Conservation (phyloP, 2,113 vertebrate species). For the Trichechus manatus region DNA sequence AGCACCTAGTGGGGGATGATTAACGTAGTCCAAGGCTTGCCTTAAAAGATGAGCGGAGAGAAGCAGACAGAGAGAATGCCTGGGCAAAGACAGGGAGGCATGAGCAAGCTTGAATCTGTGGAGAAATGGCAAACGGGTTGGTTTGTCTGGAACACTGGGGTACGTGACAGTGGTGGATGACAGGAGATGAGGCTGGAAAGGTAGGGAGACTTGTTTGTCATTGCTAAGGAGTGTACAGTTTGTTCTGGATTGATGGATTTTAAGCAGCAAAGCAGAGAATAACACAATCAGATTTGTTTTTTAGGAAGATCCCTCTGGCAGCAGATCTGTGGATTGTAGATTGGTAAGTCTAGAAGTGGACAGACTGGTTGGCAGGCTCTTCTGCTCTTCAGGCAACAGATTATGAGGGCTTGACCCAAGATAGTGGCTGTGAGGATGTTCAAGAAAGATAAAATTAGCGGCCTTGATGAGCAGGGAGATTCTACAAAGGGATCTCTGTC, state of each 20-base stretch:
- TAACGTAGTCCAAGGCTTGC: neutral
- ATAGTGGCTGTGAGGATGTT: neutral
- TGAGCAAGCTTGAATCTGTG: neutral
- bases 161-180: neutral
- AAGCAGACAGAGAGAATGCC: neutral
- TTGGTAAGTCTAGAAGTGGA: neutral
- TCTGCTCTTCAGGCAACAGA: neutral
- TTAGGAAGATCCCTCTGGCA: slow-evolving; percentile 21
- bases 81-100: neutral
- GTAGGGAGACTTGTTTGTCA: neutral
- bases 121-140: neutral
- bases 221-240: neutral
- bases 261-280: neutral
- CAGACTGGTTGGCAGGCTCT: neutral
- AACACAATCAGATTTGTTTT: neutral
- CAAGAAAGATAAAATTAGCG: slow-evolving; percentile 25
- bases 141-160: neutral
- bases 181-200: neutral
- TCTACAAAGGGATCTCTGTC: neutral
- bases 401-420: neutral
- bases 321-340: neutral
- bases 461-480: neutral
- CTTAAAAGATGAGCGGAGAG: neutral
- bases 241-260: neutral
- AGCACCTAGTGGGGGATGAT: neutral